These are phyloP conservation scores for Anas georgica DNA, from an alignment of 2,797 vertebrate species.

Conservation along the genomic window DNA sequence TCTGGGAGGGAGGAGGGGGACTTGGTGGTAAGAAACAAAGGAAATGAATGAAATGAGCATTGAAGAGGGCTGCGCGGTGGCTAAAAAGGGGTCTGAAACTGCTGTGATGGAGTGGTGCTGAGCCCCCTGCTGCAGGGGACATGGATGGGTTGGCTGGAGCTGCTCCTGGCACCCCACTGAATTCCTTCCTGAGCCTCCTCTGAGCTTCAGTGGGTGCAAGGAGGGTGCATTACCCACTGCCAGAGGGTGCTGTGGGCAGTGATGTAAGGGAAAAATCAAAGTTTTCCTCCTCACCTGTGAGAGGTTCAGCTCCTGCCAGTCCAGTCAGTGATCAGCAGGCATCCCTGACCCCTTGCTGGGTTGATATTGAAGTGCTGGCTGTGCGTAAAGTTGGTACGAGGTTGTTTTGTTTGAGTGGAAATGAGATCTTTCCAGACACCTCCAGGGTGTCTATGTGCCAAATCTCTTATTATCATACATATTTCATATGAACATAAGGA, in stretches of 20 bases:
- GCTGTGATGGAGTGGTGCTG: neutral
- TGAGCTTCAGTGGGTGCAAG: neutral
- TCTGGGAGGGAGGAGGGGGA: neutral
- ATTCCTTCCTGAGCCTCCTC: neutral
- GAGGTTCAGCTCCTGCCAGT: neutral
- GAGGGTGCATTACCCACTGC: fast-evolving
- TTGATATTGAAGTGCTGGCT: neutral
- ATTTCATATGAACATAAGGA: neutral
- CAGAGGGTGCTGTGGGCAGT: neutral
- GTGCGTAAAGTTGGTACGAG: neutral
- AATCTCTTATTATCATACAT: neutral
- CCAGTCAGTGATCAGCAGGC: no score
- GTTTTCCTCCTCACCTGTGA: neutral
- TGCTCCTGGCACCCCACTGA: neutral
- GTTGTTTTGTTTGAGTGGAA: neutral
- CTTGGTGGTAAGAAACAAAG: neutral
- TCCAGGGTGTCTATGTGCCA: neutral
- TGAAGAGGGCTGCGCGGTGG: neutral
- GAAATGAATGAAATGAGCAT: neutral
- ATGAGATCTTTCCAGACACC: neutral
- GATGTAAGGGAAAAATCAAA: neutral
- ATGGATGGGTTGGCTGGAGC: neutral
- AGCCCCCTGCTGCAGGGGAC: fast-evolving
- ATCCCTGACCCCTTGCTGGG: fast-evolving
- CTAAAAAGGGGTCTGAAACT: neutral